phyloP scores from a whole-genome alignment of 2,113 vertebrate species.

The Marcusenius ussheri region DNA sequence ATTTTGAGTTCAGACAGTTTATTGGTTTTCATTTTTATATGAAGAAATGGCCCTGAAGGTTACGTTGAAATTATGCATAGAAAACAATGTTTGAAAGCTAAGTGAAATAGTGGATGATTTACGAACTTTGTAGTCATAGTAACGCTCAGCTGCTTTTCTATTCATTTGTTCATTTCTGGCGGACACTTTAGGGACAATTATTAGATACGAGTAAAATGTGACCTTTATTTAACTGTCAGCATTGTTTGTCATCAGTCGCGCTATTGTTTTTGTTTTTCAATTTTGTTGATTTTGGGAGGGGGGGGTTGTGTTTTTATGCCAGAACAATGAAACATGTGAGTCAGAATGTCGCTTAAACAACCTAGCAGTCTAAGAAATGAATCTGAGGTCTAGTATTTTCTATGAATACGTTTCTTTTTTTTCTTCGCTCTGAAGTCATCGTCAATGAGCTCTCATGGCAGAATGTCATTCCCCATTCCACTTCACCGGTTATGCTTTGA shows the following conservation, averaged over 20 bases:
- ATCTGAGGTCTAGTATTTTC: background rate
- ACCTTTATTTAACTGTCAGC: conserved; percentile 1
- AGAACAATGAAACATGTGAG: background rate
- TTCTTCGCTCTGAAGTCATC: background rate
- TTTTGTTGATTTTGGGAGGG: background rate
- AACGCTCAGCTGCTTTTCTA: background rate
- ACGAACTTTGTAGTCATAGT: background rate
- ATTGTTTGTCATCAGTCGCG: background rate
- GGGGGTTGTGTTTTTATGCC: background rate
- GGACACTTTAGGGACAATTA: background rate
- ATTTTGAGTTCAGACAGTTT: background rate
- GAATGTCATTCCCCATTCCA: background rate
- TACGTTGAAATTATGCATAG: background rate
- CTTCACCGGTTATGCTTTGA: background rate
- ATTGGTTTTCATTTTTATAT: background rate
- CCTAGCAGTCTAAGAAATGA: background rate
- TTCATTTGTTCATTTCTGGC: background rate
- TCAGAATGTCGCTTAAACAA: background rate
- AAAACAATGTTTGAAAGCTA: background rate
- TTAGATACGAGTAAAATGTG: background rate
- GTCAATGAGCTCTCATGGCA: background rate
- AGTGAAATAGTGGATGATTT: background rate
- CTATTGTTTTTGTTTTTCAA: background rate
- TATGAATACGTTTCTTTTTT: background rate
- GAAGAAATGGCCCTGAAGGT: background rate